A percentile compares a stretch with the other conserved stretches of the same genome.
Conservation (phyloP, 2,113 vertebrate genomes). For the Scomber scombrus region DNA sequence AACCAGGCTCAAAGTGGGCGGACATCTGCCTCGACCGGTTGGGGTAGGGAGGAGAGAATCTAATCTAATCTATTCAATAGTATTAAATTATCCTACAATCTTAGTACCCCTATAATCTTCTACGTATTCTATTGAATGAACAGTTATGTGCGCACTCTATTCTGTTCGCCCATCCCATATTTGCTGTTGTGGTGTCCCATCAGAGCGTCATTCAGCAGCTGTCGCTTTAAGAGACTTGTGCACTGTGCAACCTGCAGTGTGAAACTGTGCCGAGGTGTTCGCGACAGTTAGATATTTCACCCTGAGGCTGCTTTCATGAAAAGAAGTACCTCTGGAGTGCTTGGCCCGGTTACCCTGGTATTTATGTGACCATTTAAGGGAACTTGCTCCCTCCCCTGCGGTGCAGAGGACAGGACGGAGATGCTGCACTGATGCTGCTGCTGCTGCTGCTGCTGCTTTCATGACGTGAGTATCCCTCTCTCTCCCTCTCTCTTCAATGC, state of each 20-base stretch:
- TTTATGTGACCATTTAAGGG: slow-evolving; percentile 5
- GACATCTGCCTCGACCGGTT: too few relatives aligned
- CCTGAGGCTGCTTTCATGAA: not conserved
- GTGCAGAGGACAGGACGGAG: slow-evolving; percentile 42
- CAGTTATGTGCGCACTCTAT: too few relatives aligned
- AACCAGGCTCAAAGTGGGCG: too few relatives aligned
- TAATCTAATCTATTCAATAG: not conserved
- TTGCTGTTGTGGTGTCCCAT: not conserved
- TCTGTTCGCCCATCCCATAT: slow-evolving; percentile 18
- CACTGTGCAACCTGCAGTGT: slow-evolving; percentile 53
- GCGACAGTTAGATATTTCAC: not conserved
- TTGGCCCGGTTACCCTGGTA: not conserved
- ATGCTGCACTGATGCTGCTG: slow-evolving; percentile 65
- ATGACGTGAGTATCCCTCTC: slow-evolving; percentile 40
- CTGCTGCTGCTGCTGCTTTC: slow-evolving; percentile 14
- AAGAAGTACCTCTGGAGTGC: not conserved
- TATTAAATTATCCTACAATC: not conserved
- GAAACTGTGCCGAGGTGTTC: slow-evolving; percentile 27
- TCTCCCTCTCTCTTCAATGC: slow-evolving; percentile 64
- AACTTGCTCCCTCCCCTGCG: not conserved
- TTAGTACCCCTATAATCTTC: not conserved
- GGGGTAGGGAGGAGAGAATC: too few relatives aligned
- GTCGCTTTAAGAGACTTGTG: slow-evolving; percentile 75
- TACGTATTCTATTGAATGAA: not conserved
- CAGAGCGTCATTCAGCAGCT: slow-evolving; percentile 4